Evolutionary conservation across 2,797 vertebrate species (phyloP).

Genomic region (Loriculus beryllinus): DNA sequence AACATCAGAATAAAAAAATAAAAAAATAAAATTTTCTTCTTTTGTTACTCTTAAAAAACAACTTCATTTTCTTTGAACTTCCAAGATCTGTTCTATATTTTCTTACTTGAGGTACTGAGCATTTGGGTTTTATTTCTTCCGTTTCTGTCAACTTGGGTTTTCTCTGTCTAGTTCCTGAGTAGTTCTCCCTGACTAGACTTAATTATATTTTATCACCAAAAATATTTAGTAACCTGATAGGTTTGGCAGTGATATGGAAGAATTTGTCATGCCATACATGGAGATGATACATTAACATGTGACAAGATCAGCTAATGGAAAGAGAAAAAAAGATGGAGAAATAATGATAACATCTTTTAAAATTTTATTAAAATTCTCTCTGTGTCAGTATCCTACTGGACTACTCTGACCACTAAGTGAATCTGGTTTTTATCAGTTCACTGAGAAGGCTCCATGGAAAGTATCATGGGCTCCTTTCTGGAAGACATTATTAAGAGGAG

Average conservation of each 20-base stretch:
- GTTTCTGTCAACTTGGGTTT: background rate
- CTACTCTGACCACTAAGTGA: background rate
- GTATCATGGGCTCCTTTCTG: background rate
- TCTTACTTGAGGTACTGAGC: background rate
- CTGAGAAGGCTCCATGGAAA: background rate
- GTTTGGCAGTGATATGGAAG: background rate
- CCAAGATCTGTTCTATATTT: background rate
- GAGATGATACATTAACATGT: background rate
- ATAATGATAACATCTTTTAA: background rate
- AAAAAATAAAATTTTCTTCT: background rate
- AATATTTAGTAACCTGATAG: background rate
- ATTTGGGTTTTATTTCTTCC: rapidly evolving
- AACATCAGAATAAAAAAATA: background rate
- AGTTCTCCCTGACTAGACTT: background rate
- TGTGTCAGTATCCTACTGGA: background rate
- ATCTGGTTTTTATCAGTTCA: background rate
- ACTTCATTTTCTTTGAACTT: background rate
- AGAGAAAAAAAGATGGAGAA: background rate
- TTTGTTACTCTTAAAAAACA: background rate
- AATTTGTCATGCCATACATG: background rate
- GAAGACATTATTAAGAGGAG: background rate
- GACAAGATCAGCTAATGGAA: background rate
- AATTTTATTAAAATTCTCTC: background rate
- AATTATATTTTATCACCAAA: background rate
- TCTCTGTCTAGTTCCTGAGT: background rate